phyloP scores from a whole-genome alignment of 1,140 invertebrate genomes.

The Mesaphorura yosii region DNA sequence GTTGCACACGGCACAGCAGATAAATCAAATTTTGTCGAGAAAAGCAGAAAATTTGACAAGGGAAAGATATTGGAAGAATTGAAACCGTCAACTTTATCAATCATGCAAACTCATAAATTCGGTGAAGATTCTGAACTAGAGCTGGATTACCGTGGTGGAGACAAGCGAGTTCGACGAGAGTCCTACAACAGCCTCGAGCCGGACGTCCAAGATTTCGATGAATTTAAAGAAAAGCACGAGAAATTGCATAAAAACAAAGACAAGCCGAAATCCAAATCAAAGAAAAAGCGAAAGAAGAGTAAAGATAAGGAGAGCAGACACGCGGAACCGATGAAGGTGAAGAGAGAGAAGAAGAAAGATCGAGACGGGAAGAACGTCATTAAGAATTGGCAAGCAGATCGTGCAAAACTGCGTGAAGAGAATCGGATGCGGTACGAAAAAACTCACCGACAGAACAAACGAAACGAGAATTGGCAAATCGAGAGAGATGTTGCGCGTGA shows the following conservation, averaged over 20 bases:
- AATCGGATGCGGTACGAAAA: slow-evolving; percentile 5
- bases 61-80: too few relatives aligned
- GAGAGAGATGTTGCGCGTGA: too few relatives aligned
- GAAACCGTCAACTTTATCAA: too few relatives aligned
- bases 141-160: not conserved
- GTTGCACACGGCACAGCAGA: not conserved
- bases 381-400: slow-evolving; percentile 28
- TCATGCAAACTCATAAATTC: too few relatives aligned
- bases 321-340: slow-evolving; percentile 6
- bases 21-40: not conserved
- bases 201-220: not conserved
- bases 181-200: not conserved
- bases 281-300: slow-evolving; percentile 8
- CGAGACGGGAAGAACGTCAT: slow-evolving; percentile 4
- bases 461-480: not conserved
- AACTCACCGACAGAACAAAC: not conserved
- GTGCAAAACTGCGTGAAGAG: slow-evolving; percentile 17
- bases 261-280: not conserved
- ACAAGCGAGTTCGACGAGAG: not conserved
- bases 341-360: not conserved
- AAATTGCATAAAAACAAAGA: not conserved
- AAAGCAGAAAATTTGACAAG: too few relatives aligned
- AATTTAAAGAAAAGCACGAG: not conserved
- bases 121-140: too few relatives aligned
- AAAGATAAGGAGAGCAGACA: slow-evolving; percentile 5